Conservation (phyloP, 2,797 vertebrate species). For the Phoebastria nigripes region DNA sequence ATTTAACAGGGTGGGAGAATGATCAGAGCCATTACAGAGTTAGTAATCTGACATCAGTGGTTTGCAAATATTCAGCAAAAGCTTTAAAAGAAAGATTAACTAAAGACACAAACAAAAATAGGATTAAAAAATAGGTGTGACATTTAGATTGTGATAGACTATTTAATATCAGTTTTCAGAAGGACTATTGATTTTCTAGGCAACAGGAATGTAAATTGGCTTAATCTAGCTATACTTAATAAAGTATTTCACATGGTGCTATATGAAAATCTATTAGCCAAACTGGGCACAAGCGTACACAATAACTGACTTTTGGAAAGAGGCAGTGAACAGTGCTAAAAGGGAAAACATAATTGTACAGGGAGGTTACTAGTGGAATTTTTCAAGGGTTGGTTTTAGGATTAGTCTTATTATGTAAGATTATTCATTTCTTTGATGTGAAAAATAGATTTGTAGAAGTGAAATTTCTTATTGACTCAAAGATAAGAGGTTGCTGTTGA, state of each 20-base stretch:
- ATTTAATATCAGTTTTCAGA: neutral
- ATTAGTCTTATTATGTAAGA: neutral
- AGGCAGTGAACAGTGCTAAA: neutral
- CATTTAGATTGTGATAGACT: neutral
- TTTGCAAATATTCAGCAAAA: neutral
- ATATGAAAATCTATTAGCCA: neutral
- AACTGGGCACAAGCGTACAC: neutral
- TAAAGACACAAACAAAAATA: neutral
- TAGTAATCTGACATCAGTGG: neutral
- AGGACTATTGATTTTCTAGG: neutral
- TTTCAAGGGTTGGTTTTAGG: neutral
- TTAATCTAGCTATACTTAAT: neutral
- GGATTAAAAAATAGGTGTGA: neutral
- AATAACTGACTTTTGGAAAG: neutral
- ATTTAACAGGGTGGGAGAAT: neutral
- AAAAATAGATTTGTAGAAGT: neutral
- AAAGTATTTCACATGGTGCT: neutral
- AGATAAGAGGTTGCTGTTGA: neutral
- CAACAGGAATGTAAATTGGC: neutral
- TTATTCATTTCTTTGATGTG: neutral
- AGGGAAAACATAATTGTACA: neutral
- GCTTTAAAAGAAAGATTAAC: neutral
- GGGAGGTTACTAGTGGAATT: neutral
- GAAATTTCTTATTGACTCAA: neutral
- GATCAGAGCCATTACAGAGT: neutral